Base-by-base conservation (phyloP, 2,113 vertebrate genomes). In the Monopterus albus region DNA sequence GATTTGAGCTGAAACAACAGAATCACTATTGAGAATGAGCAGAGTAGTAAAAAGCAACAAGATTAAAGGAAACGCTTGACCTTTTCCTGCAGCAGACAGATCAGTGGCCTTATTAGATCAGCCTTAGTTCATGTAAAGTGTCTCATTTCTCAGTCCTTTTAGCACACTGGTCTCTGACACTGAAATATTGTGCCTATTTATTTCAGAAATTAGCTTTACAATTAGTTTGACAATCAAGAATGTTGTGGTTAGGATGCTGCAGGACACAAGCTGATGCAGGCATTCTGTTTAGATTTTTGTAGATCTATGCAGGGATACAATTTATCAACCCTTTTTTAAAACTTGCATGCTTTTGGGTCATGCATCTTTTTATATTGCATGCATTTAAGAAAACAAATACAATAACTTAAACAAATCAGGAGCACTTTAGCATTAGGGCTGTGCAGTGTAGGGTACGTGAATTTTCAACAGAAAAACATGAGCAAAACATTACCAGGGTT, bases 41-140 rank as follows among this genome's bases (percentile, higher is more conserved):
- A 23, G 43, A 42, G 46, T 9, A 29, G 9, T 0, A 1, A 51
- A 43, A 59, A 52, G 66, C 55, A 26, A 18, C 28, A 46, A 14
- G 1, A 71, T 62, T 40, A 60, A n/a, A 49, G 49, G 14, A 53
- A 73, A 2, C 45, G 2, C 55, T 29, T 56, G 53, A 81, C 1
- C 65, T 77, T 86, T 67, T 42, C 39, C 31, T 55, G 21, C 25
- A 51, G 36, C 29, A 6, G 29, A 45, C 26, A 39, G 53, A 62
- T 69, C 18, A 25, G 56, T 47, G 43, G 36, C 10, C 15, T 55
- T 59, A 40, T 56, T 14, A n/a, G 29, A 60, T 36, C 43, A 55
- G 6, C 13, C 25, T 51, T 18, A 45, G 23, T 62, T 45, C 8
- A 4, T 31, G 42, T 46, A 38, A 39, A 68, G 10, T 12, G 17